Evolutionary conservation across 2,888 invertebrate species (phyloP), one percentile per base, ranked within the genome.

Genomic region (Chirona hameri): DNA sequence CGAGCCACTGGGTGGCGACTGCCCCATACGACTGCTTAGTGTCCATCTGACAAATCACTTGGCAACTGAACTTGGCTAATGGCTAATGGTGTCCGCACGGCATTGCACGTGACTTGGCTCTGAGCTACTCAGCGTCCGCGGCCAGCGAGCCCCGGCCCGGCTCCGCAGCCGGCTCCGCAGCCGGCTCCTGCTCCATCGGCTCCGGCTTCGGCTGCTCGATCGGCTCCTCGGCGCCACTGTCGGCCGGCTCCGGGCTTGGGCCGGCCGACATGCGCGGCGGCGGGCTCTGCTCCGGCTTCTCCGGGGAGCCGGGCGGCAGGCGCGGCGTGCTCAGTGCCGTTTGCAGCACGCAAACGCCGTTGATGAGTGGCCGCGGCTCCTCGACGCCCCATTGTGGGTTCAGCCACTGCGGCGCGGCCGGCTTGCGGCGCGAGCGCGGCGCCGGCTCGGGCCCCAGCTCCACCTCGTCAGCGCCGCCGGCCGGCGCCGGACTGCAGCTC

Each of bases 371-470:
- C 83, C 83, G 83, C 39, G 81, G 82, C 52, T 83, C 83, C 31
- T 83, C 82, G 82, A 84, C 82, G 65, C 69, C 82, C 94, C 95
- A 95, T 86, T 95, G 95, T 14, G 98, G 98, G 88, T 97, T 97
- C 9, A 98, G 96, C 96, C 98, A 97, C 89, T 98, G 97, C 2
- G 98, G 98, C 82, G 97, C 97, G 0, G 96, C 97, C 0, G 97
- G 96, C 90, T 98, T 98, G 86, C 98, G 91, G 84, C 96, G 90
- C 83, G 93, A 94, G 80, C 92, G 91, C 85, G 82, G 85, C 31
- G 83, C 81, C 81, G 46, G 48, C 55, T 79, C 81, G 46, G 81
- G 83, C 85, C 85, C 39, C 85, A 85, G 83, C 85, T 83, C 84
- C 86, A 85, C 85, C 83, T 90, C 76, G 90, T 89, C 82, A 90